Evolutionary conservation across 2,113 vertebrate species (phyloP).

Genomic region (Acrocephalus arundinaceus): DNA sequence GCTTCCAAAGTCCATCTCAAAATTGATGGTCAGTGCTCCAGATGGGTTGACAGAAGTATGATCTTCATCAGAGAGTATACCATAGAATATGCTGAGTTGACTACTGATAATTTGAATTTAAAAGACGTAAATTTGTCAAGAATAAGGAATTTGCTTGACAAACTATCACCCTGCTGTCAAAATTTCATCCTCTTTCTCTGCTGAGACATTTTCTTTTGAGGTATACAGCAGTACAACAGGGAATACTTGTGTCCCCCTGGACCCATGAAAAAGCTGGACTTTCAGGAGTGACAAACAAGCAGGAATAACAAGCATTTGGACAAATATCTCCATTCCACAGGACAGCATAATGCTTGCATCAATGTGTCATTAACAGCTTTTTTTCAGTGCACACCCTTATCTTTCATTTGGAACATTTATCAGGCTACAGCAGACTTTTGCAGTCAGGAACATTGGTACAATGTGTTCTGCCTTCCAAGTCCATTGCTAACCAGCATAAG

Average conservation of each 20-base stretch:
- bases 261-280: neutral
- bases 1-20: neutral
- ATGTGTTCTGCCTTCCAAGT: neutral
- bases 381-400: neutral
- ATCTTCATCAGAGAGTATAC: neutral
- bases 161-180: neutral
- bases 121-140: neutral
- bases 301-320: neutral
- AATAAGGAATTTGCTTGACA: neutral
- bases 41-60: neutral
- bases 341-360: neutral
- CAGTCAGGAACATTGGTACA: neutral
- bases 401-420: conserved; percentile 24
- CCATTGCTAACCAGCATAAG: neutral
- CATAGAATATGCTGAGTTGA: neutral
- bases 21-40: neutral
- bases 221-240: too few species aligned
- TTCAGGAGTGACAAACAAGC: neutral
- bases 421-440: conserved; percentile 12
- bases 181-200: neutral
- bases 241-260: neutral
- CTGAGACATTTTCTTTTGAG: neutral
- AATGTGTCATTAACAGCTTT: neutral
- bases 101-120: neutral
- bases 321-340: neutral